Base-by-base conservation (phyloP, 1,140 invertebrate genomes). In the Heliconius hewitsoni region DNA sequence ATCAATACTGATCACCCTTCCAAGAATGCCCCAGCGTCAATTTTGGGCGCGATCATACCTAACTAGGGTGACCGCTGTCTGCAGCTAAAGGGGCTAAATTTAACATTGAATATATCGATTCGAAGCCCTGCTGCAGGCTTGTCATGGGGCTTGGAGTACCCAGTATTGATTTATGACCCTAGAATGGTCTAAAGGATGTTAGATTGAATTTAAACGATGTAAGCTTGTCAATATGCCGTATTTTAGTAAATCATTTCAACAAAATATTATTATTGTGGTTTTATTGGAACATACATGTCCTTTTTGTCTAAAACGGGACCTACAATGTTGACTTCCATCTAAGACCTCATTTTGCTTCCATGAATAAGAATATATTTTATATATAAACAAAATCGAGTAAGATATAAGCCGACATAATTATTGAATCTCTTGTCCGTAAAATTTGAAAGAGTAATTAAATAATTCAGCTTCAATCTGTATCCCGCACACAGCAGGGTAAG, bases 11-110 rank as follows among this genome's bases (percentile, higher is more conserved):
- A 72, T 72, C 27, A 74, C 80, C 76, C 76, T 77, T 73, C 57
- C 46, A 75, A 81, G 50, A 42, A 71, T 75, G 57, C 80, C 80
- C 76, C 80, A 78, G 66, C 80, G 77, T 57, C 74, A 79, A 79
- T 74, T 42, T 81, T 75, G 79, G 79, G 75, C 77, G 37, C 75
- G 74, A 73, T 77, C 66, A 77, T 78, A 81, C 73, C 74, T 75
- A 75, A 74, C 72, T 78, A 57, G 80, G 80, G 76, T 81, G 80
- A 81, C 80, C 80, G 80, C 76, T 81, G 76, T 81, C 80, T 81
- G 74, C 72, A 50, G 60, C 71, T 81, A 76, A 78, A 80, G 80
- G 80, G 76, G 74, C 76, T 75, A 78, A 81, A 81, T 81, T 81
- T 76, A 71, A 81, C 76, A 73, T 78, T 81, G 80, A 71, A 81